Evolutionary conservation across 2,888 invertebrate genomes (phyloP).

Genomic region (Tenthredo mesomela): DNA sequence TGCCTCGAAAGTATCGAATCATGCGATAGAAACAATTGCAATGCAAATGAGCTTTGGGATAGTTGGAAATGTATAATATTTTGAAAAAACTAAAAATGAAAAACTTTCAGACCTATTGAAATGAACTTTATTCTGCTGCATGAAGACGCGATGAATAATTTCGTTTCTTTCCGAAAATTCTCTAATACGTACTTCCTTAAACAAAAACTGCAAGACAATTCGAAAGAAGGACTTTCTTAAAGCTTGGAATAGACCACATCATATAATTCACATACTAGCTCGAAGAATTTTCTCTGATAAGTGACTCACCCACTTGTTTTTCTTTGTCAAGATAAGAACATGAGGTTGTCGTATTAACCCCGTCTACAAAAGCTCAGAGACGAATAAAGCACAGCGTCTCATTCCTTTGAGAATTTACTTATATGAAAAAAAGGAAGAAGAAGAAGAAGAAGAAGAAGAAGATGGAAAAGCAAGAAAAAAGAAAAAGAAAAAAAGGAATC

Average conservation of each 20-base stretch:
- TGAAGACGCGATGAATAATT: no score
- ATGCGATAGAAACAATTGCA: no score
- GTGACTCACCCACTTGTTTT: slow-evolving; percentile 7
- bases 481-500: neutral
- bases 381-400: neutral
- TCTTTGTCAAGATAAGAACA: neutral
- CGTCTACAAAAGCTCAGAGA: neutral
- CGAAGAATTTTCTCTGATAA: neutral
- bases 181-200: no score
- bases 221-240: neutral
- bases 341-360: neutral
- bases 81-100: no score
- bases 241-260: neutral
- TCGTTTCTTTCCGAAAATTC: no score
- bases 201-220: neutral
- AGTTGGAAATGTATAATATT: no score
- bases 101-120: no score
- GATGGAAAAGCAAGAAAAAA: neutral
- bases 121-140: no score
- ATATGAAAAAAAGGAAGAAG: neutral
- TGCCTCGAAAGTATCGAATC: no score
- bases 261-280: neutral
- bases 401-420: neutral
- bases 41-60: no score
- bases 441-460: no score